Evolutionary conservation across 2,888 invertebrate genomes (phyloP).

Genomic region (Heteropelma amictum): DNA sequence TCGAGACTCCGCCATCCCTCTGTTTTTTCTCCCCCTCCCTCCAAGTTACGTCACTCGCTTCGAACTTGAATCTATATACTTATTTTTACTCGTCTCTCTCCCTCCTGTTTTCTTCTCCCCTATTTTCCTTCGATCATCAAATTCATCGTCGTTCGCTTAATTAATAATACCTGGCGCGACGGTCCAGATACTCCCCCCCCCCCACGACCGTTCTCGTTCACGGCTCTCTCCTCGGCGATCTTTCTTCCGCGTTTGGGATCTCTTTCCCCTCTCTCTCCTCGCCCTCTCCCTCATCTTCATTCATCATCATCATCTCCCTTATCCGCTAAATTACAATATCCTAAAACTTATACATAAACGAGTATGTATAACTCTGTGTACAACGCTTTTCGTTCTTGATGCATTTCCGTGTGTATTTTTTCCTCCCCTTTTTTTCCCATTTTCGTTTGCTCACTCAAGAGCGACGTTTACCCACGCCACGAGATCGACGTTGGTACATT

Average conservation of each 20-base stretch:
- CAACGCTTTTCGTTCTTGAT: constrained; percentile 28
- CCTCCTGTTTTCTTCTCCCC: background rate
- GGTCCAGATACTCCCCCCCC: constrained; percentile 15
- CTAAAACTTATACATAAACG: constrained; percentile 67
- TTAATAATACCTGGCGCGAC: constrained; percentile 50
- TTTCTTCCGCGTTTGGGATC: too few species aligned
- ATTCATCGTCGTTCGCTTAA: constrained; percentile 46
- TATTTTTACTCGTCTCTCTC: constrained; percentile 12
- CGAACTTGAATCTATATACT: constrained; percentile 29
- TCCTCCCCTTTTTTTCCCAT: background rate
- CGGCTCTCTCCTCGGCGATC: constrained; percentile 42
- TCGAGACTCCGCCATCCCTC: background rate
- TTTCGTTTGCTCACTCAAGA: constrained; percentile 1
- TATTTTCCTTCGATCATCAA: background rate
- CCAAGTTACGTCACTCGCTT: constrained; percentile 30
- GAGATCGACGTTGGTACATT: constrained; percentile 20
- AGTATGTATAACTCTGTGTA: constrained; percentile 64
- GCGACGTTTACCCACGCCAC: constrained; percentile 29
- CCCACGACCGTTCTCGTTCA: constrained; percentile 51
- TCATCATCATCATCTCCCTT: constrained; percentile 29
- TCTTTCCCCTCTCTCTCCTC: constrained; percentile 18
- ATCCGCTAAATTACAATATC: constrained; percentile 60
- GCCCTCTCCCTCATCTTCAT: constrained; percentile 16
- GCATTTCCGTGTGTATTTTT: constrained; percentile 16
- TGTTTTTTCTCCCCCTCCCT: background rate